Conservation (phyloP, 2,888 invertebrate species). For the Metacarcinus magister region DNA sequence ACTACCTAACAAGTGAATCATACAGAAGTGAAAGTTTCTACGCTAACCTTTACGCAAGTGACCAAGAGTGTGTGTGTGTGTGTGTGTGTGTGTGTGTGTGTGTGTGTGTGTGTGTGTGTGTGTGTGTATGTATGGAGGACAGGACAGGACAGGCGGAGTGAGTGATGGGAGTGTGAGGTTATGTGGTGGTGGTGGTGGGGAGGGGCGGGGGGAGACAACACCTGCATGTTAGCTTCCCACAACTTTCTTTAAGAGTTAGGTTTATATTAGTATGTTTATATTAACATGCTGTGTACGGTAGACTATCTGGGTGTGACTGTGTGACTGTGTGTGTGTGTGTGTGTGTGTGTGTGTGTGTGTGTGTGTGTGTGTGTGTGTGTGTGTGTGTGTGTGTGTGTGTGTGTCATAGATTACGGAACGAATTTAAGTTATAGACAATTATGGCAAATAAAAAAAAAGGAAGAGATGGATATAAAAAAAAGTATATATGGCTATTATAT, state of each 20-base stretch:
- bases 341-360: background rate
- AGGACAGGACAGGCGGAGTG: background rate
- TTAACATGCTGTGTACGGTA: background rate
- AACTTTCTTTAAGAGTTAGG: background rate
- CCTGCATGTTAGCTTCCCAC: background rate
- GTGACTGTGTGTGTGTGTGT: background rate
- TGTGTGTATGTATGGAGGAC: conserved; percentile 22
- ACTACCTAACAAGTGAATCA: background rate
- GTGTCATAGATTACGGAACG: too few relatives aligned
- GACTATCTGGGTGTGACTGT: background rate
- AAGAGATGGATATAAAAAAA: too few relatives aligned
- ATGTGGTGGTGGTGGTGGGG: background rate
- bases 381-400: too few relatives aligned
- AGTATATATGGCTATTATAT: too few relatives aligned
- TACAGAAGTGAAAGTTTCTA: background rate
- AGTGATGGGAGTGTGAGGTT: background rate
- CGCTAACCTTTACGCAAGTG: background rate
- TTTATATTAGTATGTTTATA: background rate
- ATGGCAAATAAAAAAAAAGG: too few relatives aligned
- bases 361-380: background rate
- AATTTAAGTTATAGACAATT: too few relatives aligned
- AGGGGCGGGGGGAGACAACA: background rate
- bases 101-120: conserved; percentile 57
- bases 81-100: conserved; percentile 44
- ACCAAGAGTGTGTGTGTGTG: conserved; percentile 14